These are phyloP conservation scores for Acheta domesticus DNA, from an alignment of 2,888 invertebrate species.

Conservation along the genomic window DNA sequence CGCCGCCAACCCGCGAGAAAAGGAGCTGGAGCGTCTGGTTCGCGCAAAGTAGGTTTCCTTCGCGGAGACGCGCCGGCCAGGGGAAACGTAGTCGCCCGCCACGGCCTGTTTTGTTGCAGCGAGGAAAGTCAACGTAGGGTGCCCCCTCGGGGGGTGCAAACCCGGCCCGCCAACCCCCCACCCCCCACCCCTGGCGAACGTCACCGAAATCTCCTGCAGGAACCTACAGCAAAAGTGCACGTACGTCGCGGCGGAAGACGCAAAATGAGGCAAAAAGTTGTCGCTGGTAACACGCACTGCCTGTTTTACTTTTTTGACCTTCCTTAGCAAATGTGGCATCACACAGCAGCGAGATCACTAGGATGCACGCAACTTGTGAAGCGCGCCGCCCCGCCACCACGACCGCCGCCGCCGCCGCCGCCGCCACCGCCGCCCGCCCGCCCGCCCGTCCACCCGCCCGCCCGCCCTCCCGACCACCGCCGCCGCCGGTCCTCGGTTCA, in stretches of 20 bases:
- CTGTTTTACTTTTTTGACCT: not conserved
- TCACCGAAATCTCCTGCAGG: not conserved
- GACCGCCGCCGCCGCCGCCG: not conserved
- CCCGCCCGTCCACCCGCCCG: not conserved
- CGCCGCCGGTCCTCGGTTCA: not conserved
- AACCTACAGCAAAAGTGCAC: too few relatives aligned
- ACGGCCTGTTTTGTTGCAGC: not conserved
- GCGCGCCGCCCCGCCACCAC: not conserved
- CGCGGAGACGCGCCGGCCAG: too few relatives aligned
- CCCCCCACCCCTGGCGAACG: not conserved
- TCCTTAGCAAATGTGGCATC: not conserved
- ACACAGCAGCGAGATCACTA: not conserved
- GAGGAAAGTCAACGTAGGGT: not conserved
- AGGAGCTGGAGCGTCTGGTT: too few relatives aligned
- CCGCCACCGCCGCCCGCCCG: not conserved
- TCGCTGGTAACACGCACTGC: not conserved
- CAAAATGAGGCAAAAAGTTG: not conserved
- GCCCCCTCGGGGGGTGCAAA: not conserved
- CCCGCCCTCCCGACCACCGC: not conserved
- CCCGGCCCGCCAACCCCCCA: not conserved
- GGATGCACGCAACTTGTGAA: not conserved
- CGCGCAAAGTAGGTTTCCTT: too few relatives aligned
- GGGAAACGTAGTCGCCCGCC: too few relatives aligned
- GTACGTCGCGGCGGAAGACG: not conserved
- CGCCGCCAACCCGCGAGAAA: too few relatives aligned